Percentiles rank a stretch among this genome's conserved stretches.
Conservation (phyloP, 2,888 invertebrate genomes). For the Julus scanicus region DNA sequence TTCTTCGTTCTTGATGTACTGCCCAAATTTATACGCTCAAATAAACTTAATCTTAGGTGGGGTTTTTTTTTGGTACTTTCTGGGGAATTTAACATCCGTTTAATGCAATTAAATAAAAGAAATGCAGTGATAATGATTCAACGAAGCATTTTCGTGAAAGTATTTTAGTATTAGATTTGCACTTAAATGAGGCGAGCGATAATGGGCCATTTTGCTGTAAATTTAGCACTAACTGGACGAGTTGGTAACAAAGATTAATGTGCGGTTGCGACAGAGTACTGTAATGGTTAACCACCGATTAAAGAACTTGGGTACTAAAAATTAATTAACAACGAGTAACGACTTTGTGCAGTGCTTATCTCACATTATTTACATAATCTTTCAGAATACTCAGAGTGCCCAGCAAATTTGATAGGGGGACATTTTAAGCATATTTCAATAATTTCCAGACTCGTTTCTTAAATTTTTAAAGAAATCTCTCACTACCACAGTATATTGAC, state of each 20-base stretch:
- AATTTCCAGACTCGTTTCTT: too few species aligned
- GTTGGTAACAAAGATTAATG: background rate
- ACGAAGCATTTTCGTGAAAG: background rate
- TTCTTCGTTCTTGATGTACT: background rate
- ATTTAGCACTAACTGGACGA: background rate
- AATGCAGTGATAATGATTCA: background rate
- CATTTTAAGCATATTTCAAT: too few species aligned
- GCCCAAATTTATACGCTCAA: background rate
- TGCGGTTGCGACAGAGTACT: background rate
- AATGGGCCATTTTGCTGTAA: background rate
- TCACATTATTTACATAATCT: too few species aligned
- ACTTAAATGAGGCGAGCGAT: background rate
- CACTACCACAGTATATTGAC: too few species aligned
- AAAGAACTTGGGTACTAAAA: background rate
- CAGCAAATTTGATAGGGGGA: too few species aligned
- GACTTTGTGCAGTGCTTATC: too few species aligned
- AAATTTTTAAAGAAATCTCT: too few species aligned
- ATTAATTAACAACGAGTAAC: too few species aligned
- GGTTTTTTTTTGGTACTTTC: background rate
- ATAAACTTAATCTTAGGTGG: background rate
- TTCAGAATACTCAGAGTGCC: too few species aligned
- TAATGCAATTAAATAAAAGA: constrained; percentile 1
- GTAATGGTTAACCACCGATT: background rate
- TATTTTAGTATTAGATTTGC: constrained; percentile 3
- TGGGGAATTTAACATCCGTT: background rate